Evolutionary conservation across 2,113 vertebrate species (phyloP).

Genomic region (Odocoileus hemionus): DNA sequence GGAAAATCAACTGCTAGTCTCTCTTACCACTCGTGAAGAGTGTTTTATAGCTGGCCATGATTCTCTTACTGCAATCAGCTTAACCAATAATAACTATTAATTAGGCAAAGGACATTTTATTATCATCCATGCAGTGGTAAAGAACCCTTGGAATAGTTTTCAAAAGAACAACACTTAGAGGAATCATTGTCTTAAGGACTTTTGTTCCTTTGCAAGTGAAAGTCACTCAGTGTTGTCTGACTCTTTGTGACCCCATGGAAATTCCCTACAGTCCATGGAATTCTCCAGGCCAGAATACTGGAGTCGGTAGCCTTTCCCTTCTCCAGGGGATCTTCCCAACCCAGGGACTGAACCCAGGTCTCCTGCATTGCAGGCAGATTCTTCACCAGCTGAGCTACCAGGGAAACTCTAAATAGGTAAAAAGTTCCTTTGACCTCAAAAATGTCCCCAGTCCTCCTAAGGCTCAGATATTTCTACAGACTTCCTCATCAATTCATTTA

Average conservation of each 20-base stretch:
- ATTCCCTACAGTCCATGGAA: neutral
- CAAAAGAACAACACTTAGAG: conserved; percentile 65
- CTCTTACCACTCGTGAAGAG: conserved; percentile 71
- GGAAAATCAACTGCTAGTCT: conserved; percentile 80
- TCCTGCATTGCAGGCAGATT: neutral
- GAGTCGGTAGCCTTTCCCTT: neutral
- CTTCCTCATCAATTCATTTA: conserved; percentile 48
- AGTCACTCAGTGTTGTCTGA: neutral
- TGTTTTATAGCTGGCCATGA: conserved; percentile 80
- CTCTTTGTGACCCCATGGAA: neutral
- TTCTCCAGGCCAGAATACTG: neutral
- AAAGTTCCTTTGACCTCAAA: conserved; percentile 66
- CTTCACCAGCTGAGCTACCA: neutral
- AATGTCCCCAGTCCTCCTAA: conserved; percentile 66
- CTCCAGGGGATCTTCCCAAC: neutral
- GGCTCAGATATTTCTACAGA: conserved; percentile 63
- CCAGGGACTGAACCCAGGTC: neutral
- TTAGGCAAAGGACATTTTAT: conserved; percentile 76
- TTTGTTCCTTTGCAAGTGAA: neutral
- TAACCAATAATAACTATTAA: conserved; percentile 81
- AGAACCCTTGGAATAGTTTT: conserved; percentile 65
- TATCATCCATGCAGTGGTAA: conserved; percentile 69
- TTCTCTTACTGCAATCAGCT: conserved; percentile 79
- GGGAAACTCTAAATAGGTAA: conserved; percentile 57
- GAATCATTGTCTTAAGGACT: conserved; percentile 60